Evolutionary conservation across 1,140 invertebrate species (phyloP).

Genomic region (Caenorhabditis latens): DNA sequence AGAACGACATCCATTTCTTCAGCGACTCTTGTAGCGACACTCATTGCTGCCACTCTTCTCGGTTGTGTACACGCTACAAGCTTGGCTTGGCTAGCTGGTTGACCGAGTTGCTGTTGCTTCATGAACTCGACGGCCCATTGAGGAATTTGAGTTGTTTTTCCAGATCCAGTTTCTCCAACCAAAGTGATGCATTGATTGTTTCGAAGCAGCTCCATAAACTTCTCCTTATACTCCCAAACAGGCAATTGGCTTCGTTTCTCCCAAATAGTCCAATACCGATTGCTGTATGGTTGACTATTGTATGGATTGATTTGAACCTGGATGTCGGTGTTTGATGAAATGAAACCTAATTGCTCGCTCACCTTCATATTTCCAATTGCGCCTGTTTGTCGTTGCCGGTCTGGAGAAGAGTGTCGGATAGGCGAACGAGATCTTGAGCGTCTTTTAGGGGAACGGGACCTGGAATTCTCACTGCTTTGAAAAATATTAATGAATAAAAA

Average conservation of each 20-base stretch:
- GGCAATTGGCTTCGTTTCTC: constrained; percentile 91
- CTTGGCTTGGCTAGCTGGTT: constrained; percentile 74
- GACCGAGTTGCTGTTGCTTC: constrained; percentile 63
- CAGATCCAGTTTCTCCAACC: constrained; percentile 95
- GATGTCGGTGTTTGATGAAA: constrained; percentile 46
- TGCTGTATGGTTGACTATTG: constrained; percentile 68
- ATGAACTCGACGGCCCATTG: constrained; percentile 93
- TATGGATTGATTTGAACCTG: constrained; percentile 69
- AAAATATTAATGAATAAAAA: neutral
- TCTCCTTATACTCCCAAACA: constrained; percentile 96
- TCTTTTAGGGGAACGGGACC: constrained; percentile 2
- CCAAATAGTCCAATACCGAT: constrained; percentile 80
- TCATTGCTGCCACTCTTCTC: constrained; percentile 97
- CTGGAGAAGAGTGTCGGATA: neutral
- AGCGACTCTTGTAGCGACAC: constrained; percentile 95
- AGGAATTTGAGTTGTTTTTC: constrained; percentile 92
- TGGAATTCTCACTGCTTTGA: neutral
- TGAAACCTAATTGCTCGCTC: neutral
- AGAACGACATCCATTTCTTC: constrained; percentile 97
- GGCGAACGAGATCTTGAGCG: constrained; percentile 62
- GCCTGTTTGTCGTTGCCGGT: constrained; percentile 26
- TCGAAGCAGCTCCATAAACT: constrained; percentile 91
- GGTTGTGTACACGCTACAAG: constrained; percentile 97
- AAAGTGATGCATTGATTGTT: constrained; percentile 91
- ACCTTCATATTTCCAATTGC: constrained; percentile 20